Percentiles rank a stretch among this genome's conserved stretches.
Conservation (phyloP, 2,113 vertebrate species). For the Taxidea taxus region DNA sequence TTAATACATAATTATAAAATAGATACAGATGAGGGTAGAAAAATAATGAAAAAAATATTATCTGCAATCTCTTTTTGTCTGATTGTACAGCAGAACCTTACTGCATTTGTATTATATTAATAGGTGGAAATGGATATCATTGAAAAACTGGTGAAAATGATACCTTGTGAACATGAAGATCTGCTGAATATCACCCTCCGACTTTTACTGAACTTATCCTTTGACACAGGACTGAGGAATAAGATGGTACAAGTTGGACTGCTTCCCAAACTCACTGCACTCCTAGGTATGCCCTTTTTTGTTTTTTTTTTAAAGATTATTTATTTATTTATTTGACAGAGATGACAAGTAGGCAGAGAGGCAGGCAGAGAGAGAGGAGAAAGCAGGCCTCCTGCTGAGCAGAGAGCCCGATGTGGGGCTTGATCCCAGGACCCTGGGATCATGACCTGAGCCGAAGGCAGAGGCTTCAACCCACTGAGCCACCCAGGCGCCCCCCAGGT, state of each 20-base stretch:
- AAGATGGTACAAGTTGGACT: conserved; percentile 96
- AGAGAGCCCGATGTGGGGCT: no score
- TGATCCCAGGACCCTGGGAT: no score
- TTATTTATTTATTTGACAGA: no score
- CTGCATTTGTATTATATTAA: conserved; percentile 17
- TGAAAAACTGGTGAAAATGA: conserved; percentile 91
- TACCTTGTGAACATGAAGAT: conserved; percentile 92
- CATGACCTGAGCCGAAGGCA: no score
- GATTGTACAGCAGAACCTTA: background rate
- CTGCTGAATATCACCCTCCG: conserved; percentile 90
- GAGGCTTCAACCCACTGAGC: no score
- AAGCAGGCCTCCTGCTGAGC: no score
- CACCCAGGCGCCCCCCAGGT: no score
- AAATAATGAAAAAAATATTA: conserved; percentile 3
- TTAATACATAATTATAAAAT: background rate
- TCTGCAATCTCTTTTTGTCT: conserved; percentile 2
- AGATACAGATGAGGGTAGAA: background rate
- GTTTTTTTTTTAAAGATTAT: no score
- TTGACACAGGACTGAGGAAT: conserved; percentile 91
- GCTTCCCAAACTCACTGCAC: conserved; percentile 90
- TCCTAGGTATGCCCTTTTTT: conserved; percentile 88
- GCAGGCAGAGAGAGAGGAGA: no score
- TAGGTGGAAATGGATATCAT: conserved; percentile 93
- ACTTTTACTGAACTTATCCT: conserved; percentile 93
- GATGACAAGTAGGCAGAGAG: no score